Base-by-base conservation (phyloP, 2,888 invertebrate genomes). In the Watsonalla binaria region DNA sequence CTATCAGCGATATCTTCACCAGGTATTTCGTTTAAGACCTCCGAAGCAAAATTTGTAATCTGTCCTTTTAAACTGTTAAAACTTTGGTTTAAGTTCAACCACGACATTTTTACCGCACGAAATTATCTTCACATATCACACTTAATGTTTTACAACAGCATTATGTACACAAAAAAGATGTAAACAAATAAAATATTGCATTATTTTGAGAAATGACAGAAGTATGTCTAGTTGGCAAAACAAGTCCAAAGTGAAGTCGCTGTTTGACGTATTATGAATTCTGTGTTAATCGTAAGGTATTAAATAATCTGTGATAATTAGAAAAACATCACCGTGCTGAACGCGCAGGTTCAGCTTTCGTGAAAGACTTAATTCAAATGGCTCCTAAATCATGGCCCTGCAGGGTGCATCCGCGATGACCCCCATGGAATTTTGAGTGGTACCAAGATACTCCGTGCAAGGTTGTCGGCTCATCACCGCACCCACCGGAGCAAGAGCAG, bases 21-120 rank as follows among this genome's bases (percentile, higher is more conserved):
- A 71, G 92, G 91, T 61, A 92, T 92, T 70, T 97, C 97, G 62
- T 95, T 94, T 77, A 98, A 92, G 68, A 97, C 97, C 86, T 97
- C 97, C 80, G 95, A 96, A 56, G 97, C 97, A 74, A 97, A 95
- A 89, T 93, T 97, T 42, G 94, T 93, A 72, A 98, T 93, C 91
- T 98, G 97, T 65, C 97, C 97, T 83, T 96, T 97, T 63, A 98
- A 87, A 84, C 92, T 93, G 77, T 84, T 93, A 65, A 93, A 87
- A 86, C 93, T 93, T 70, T 93, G 92, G 80, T 94, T 94, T 56
- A 92, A 74, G 80, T 93, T 93, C 57, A 94, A 88, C 94, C 94
- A 95, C 82, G 94, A 92, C 94, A 94, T 94, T 70, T 78, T 87
- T 45, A 54, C 57, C 53, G 42, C 13, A 24, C 59, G 53, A 54